These are phyloP conservation scores for Gobiocypris rarus DNA, from an alignment of 2,113 vertebrate species.

Conservation along the genomic window DNA sequence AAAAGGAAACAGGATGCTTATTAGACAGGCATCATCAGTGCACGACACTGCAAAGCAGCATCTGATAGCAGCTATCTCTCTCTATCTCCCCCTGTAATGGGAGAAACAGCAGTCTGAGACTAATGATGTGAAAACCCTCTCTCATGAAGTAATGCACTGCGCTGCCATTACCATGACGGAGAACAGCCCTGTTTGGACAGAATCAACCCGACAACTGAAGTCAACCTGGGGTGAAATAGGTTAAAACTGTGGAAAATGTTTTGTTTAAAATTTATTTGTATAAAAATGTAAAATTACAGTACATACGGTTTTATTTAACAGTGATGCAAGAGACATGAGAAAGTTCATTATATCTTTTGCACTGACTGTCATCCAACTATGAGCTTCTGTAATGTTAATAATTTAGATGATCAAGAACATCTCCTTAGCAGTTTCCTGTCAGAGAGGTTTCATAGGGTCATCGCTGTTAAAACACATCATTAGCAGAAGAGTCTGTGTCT, in stretches of 20 bases:
- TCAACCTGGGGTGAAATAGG: neutral
- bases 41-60: conserved; percentile 46
- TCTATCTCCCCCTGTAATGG: conserved; percentile 31
- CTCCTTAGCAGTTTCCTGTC: conserved; percentile 1
- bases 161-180: conserved; percentile 49
- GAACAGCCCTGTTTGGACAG: conserved; percentile 16
- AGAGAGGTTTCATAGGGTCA: neutral
- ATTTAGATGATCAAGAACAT: too few relatives aligned
- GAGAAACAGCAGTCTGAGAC: conserved; percentile 44
- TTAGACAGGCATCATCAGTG: conserved; percentile 57
- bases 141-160: conserved; percentile 31
- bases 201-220: neutral
- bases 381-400: conserved; percentile 15
- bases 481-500: conserved; percentile 72
- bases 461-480: conserved; percentile 62
- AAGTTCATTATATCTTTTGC: neutral
- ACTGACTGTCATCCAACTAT: conserved; percentile 8
- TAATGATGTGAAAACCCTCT: conserved; percentile 53
- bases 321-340: neutral
- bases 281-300: conserved; percentile 16
- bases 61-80: conserved; percentile 49
- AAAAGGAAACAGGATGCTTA: conserved; percentile 59
- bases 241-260: neutral
- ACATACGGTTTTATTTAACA: conserved; percentile 6
- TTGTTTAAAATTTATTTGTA: conserved; percentile 49